Evolutionary conservation across 1,140 invertebrate species (phyloP), one percentile per base, ranked within the genome.

Genomic region (Camponotus pennsylvanicus): DNA sequence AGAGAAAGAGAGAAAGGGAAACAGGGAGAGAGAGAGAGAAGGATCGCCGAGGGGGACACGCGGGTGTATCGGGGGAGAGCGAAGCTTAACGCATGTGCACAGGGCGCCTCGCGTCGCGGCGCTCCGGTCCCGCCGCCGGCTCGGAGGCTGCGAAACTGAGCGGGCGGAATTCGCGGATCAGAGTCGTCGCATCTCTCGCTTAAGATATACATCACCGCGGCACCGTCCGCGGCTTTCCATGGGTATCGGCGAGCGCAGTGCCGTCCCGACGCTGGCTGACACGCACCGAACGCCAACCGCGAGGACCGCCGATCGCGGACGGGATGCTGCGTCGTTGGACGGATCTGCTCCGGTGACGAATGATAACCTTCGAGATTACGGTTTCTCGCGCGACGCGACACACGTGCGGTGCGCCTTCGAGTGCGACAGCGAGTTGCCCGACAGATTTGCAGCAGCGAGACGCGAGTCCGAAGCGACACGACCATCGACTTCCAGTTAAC

Each of bases 1-100:
- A 85, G 13, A 45, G 42, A 45, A 7, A 45, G 42, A 45, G 11
- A 13, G 42, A 13, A 3, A 45, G 42, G 11, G 42, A 45, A 8
- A 45, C 8, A 45, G 42, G 11, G 42, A 13, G 49, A 5, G 49
- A 52, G n/a, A 52, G 49, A 52, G 49, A 52, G 49, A 52, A 52
- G 49, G 84, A 57, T 91, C 85, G n/a, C 37, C 66, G 49, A 64
- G 71, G 75, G 77, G 64, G 71, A 66, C 37, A 86, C 70, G 45
- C 11, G 80, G 83, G 73, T 91, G 90, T 87, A 89, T 90, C 71
- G 86, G 84, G 85, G 77, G 90, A 88, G 90, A 88, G 90, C 84
- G 86, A 89, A 92, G 92, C 91, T 93, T 86, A 94, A 95, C 95
- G 95, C 95, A 95, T 95, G 95, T 95, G 95, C 95, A 92, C 90